phyloP scores from a whole-genome alignment of 1,140 invertebrate genomes.

The Drosophila ambigua region DNA sequence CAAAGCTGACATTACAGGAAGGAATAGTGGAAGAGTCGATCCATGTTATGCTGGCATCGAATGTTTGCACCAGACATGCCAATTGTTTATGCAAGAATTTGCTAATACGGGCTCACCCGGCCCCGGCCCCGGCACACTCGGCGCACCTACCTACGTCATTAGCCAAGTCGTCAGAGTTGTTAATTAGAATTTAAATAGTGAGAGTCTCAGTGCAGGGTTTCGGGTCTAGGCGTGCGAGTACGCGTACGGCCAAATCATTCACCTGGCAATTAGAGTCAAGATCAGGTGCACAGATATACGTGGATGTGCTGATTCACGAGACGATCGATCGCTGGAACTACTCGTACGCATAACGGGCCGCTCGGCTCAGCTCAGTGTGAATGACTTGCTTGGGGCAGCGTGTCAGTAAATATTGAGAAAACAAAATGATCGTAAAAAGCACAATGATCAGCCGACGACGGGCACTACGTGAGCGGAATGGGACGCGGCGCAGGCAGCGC shows the following conservation, averaged over 20 bases:
- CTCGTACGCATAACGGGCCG: conserved; percentile 26
- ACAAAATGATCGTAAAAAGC: conserved; percentile 49
- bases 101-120: conserved; percentile 9
- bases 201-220: conserved; percentile 23
- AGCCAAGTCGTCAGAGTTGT: conserved; percentile 37
- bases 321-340: too few relatives aligned
- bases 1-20: conserved; percentile 30
- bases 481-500: conserved; percentile 19
- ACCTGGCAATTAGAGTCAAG: conserved; percentile 28
- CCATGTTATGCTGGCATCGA: conserved; percentile 22
- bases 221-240: conserved; percentile 2
- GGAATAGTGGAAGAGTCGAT: conserved; percentile 13
- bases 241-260: conserved; percentile 48
- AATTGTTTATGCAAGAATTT: conserved; percentile 57
- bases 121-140: background rate
- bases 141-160: conserved; percentile 64
- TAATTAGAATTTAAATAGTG: conserved; percentile 59
- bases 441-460: conserved; percentile 28
- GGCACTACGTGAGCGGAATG: conserved; percentile 58
- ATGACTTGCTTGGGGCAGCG: conserved; percentile 59
- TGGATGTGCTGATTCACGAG: conserved; percentile 15
- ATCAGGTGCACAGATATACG: conserved; percentile 9
- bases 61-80: conserved; percentile 19
- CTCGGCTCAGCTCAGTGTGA: conserved; percentile 40
- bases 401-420: conserved; percentile 58